Base-by-base conservation (phyloP, 2,113 vertebrate species). In the Ammodytes marinus region DNA sequence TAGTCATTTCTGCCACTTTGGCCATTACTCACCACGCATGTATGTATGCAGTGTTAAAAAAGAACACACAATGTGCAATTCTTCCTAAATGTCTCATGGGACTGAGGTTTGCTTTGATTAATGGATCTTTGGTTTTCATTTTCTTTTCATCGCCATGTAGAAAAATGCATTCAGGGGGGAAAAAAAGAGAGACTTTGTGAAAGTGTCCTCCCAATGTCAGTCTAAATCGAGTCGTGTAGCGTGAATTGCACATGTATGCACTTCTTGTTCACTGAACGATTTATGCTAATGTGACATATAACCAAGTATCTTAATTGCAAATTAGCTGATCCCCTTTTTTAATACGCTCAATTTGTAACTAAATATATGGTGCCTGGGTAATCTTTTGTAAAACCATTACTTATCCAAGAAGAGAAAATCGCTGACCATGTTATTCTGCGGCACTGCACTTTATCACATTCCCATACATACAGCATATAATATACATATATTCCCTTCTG, bases 11-110 rank as follows among this genome's bases (percentile, higher is more conserved):
- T 77, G 79, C 74, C 73, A 67, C 63, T 74, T 73, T 86, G 77
- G 65, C 76, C 85, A 94, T 93, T 80, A 69, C 77, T 93, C 93
- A 90, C 71, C 19, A 27, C 27, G 10, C 83, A 40, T 45, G 46
- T 57, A 40, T 45, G 46, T 57, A 80, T 60, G 50, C 59, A 43
- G 72, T 59, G 52, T 35, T 60, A 78, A 45, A 83, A 75, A 86
- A 68, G 65, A 69, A 69, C 71, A 75, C 85, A 69, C 69, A 42
- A 27, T 10, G 8, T 63, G 37, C 67, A 74, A 50, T 70, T 74
- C 71, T 64, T 4, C 43, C 55, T 46, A 69, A 55, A 46, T 66
- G 13, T 42, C 35, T 17, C 8, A 19, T 5, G 35, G 45, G 8
- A 47, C 59, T 39, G 40, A 59, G 27, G 40, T 75, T 74, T n/a